phyloP scores from a whole-genome alignment of 2,113 vertebrate species.

The Perca schrenkii region DNA sequence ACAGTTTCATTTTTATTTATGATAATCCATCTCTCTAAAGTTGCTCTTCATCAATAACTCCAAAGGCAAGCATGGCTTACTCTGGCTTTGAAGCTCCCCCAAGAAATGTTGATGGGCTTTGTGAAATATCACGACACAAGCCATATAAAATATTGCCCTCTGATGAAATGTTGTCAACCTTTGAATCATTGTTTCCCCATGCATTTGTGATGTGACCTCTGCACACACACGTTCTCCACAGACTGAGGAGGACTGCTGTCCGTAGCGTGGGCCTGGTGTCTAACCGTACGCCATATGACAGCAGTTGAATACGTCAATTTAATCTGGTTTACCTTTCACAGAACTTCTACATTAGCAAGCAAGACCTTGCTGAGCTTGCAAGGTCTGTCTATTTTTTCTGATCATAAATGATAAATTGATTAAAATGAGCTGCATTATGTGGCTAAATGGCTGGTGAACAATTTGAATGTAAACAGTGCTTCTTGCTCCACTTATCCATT shows the following conservation, averaged over 20 bases:
- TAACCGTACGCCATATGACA: neutral
- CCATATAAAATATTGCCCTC: constrained; percentile 45
- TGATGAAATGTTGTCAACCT: constrained; percentile 62
- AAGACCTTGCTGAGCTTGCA: constrained; percentile 30
- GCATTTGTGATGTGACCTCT: constrained; percentile 46
- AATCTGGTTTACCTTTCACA: constrained; percentile 12
- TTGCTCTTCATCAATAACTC: constrained; percentile 69
- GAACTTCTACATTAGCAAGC: constrained; percentile 28
- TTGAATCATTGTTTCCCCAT: constrained; percentile 61
- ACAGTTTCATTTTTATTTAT: constrained; percentile 61
- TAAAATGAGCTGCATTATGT: constrained; percentile 44
- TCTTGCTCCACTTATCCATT: constrained; percentile 36
- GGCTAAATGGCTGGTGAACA: constrained; percentile 26
- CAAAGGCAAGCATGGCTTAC: constrained; percentile 41
- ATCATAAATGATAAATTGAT: constrained; percentile 48
- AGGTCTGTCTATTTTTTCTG: constrained; percentile 27
- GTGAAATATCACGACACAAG: constrained; percentile 61
- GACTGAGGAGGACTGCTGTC: constrained; percentile 1
- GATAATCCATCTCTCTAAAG: constrained; percentile 61
- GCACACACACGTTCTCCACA: constrained; percentile 6
- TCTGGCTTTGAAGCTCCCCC: constrained; percentile 52
- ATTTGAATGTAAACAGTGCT: constrained; percentile 34
- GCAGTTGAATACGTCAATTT: neutral
- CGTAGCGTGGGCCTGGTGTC: neutral
- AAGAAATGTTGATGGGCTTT: constrained; percentile 49